Base-by-base conservation (phyloP, 1,140 invertebrate genomes). In the Hermetia illucens region DNA sequence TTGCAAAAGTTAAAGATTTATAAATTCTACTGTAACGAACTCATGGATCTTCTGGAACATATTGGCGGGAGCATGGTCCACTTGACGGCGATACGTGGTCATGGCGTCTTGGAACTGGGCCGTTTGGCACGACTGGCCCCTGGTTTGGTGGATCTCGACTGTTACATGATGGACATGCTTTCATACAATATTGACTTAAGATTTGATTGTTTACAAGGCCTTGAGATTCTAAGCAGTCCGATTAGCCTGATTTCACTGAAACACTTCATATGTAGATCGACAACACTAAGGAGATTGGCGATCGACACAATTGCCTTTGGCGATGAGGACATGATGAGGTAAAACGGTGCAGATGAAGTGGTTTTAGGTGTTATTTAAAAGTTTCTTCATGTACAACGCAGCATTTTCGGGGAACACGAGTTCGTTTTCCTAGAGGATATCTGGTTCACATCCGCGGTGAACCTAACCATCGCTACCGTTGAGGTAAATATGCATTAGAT, bases 321-420 rank as follows among this genome's bases (percentile, higher is more conserved):
- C 18, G 75, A 77, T 50, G 66, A 70, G 29, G 75, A 77, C 55
- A 66, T 77, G 42, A 62, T 71, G 39, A 63, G 73, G 65, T 69
- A 61, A 48, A 63, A 58, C 45, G 48, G 49, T 33, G 21, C 8
- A 17, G 4, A 27, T 20, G 3, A 36, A 20, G 24, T 29, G 31
- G 13, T n/a, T n/a, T n/a, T n/a, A n/a, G n/a, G n/a, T n/a, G n/a
- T n/a, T n/a, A n/a, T n/a, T n/a, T n/a, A n/a, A n/a, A n/a, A n/a
- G n/a, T n/a, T n/a, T n/a, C n/a, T n/a, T n/a, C n/a, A n/a, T 36
- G 17, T 38, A 35, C 38, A 39, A 58, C 64, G 16, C 55, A 69
- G 70, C 46, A 66, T 72, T 52, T 52, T 72, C 37, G 63, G 64
- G 17, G 61, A 68, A 15, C 64, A 70, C 36, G 63, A 68, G 34